These are phyloP conservation scores for Drosophila helvetica DNA, from an alignment of 2,888 invertebrate genomes.

Conservation along the genomic window DNA sequence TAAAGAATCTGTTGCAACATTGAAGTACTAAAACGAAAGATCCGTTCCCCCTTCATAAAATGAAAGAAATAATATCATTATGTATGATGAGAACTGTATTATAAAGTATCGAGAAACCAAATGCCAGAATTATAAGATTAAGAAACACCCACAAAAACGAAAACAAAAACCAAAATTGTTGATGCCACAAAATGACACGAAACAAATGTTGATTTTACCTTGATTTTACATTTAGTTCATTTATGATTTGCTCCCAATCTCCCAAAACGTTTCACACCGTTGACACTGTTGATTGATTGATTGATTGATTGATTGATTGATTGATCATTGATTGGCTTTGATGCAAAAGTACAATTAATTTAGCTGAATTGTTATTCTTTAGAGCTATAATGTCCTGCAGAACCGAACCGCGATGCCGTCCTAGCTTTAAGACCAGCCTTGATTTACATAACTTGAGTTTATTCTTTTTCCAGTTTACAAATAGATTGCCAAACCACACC, in stretches of 20 bases:
- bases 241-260: conserved; percentile 31
- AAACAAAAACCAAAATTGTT: conserved; percentile 20
- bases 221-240: conserved; percentile 29
- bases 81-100: conserved; percentile 62
- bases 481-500: conserved; percentile 38
- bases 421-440: conserved; percentile 70
- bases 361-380: conserved; percentile 68
- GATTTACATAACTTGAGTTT: conserved; percentile 40
- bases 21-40: conserved; percentile 69
- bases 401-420: conserved; percentile 48
- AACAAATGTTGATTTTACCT: conserved; percentile 55
- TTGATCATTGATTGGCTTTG: conserved; percentile 56
- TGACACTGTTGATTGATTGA: conserved; percentile 55
- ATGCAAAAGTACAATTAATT: conserved; percentile 63
- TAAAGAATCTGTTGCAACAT: conserved; percentile 75
- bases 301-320: conserved; percentile 60
- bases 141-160: conserved; percentile 26
- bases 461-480: conserved; percentile 11
- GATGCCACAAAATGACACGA: conserved; percentile 66
- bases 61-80: conserved; percentile 14
- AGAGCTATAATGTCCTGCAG: conserved; percentile 71
- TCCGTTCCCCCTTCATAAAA: conserved; percentile 10
- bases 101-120: conserved; percentile 47
- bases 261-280: conserved; percentile 30
- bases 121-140: conserved; percentile 48